Base-by-base conservation (phyloP, 2,113 vertebrate species). In the Melanocharis versteri region DNA sequence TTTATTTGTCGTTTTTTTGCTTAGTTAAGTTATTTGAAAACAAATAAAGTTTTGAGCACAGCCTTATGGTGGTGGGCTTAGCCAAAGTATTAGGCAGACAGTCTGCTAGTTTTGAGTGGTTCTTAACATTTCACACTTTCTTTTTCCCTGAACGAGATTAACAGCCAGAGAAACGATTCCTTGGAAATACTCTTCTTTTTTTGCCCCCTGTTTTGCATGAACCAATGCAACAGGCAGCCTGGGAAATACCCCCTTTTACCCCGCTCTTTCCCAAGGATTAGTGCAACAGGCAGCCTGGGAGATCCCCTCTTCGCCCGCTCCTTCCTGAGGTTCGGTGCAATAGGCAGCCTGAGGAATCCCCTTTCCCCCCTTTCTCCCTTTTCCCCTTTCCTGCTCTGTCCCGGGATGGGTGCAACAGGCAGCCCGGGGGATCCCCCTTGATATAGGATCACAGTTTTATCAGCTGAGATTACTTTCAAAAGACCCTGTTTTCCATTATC, bases 151-250 rank as follows among this genome's bases (percentile, higher is more conserved):
- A 44, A 35, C 2, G 8, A 15, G 22, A 31, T 8, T 8, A 86
- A 24, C 1, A 70, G 22, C 8, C 47, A 26, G 15, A 47, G 56
- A 40, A 56, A 27, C 0, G 1, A 44, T 18, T 2, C n/a, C 27
- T 30, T 10, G 21, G 30, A 33, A 54, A 50, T 1, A 10, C 10
- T 19, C 44, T 23, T 16, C 5, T 6, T 11, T 6, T 11, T 13
- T 7, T 33, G 8, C 3, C 11, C 10, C 14, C 5, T 3, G 3
- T 42, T 72, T 57, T 27, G 12, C 3, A 2, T 11, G 64, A 70
- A n/a, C 39, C 10, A 53, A 11, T 45, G 45, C 45, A 15, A 53
- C 28, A 60, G 39, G 62, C 37, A 37, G 37, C 27, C 45, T 37
- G 27, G 27, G 33, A 68, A 44, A 33, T 22, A 8, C 8, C 21